Percentiles rank a stretch among this genome's conserved stretches.
Conservation (phyloP, 2,113 vertebrate species). For the Lamprotornis superbus region DNA sequence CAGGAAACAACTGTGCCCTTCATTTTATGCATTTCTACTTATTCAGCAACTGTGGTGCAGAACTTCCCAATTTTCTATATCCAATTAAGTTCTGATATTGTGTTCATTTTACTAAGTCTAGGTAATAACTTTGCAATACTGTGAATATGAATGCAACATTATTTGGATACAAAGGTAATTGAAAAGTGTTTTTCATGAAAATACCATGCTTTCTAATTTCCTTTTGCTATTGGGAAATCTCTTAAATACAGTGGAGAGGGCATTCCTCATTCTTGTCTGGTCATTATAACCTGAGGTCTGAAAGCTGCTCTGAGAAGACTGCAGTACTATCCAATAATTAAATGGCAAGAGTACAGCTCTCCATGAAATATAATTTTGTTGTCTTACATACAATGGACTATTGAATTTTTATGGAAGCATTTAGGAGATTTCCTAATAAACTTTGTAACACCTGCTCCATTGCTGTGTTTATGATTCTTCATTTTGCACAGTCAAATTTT, state of each 20-base stretch:
- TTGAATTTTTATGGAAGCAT: not conserved
- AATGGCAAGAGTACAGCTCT: not conserved
- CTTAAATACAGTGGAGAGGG: not conserved
- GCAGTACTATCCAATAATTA: not conserved
- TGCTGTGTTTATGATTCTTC: not conserved
- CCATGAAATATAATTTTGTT: not conserved
- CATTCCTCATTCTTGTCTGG: not conserved
- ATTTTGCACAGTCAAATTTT: not conserved
- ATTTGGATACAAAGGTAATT: not conserved
- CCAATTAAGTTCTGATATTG: not conserved
- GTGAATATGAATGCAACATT: not conserved
- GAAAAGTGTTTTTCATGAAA: not conserved
- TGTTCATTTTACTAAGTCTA: not conserved
- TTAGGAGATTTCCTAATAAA: conserved; percentile 10
- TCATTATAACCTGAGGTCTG: not conserved
- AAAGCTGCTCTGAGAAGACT: not conserved
- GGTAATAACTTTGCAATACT: not conserved
- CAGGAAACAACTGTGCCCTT: not conserved
- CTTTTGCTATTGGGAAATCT: not conserved
- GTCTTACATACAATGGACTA: not conserved
- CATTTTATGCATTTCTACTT: not conserved
- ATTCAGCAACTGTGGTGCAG: not conserved
- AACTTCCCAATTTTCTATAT: not conserved
- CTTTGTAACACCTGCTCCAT: not conserved
- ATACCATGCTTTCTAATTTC: not conserved